These are phyloP conservation scores for Dinothrombium tinctorium DNA, from an alignment of 1,140 invertebrate genomes.

Conservation along the genomic window DNA sequence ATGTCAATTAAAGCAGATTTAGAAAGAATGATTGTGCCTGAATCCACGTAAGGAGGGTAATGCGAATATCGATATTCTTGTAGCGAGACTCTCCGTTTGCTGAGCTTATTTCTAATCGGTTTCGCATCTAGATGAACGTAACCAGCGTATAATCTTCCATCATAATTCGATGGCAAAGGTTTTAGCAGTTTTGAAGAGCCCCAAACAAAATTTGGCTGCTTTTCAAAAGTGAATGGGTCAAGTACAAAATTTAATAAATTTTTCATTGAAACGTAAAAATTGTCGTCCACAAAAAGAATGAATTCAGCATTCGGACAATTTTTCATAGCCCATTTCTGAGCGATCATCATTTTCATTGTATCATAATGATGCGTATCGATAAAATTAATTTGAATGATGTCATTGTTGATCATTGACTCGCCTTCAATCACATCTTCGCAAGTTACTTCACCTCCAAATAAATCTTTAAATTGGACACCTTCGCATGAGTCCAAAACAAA, in stretches of 20 bases:
- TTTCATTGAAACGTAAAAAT: constrained; percentile 68
- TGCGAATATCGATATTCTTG: constrained; percentile 59
- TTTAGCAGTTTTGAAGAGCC: background rate
- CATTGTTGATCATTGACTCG: constrained; percentile 39
- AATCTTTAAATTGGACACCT: no score
- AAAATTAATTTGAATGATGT: constrained; percentile 61
- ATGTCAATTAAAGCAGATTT: constrained; percentile 24
- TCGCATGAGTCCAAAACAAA: no score
- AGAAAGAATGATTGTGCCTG: constrained; percentile 57
- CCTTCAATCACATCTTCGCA: constrained; percentile 23
- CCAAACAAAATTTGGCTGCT: background rate
- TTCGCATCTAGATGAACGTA: constrained; percentile 38
- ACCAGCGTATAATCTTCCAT: constrained; percentile 41
- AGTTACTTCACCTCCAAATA: no score
- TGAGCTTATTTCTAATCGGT: no score
- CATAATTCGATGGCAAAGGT: constrained; percentile 15
- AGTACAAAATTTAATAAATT: constrained; percentile 52
- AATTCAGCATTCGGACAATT: constrained; percentile 48
- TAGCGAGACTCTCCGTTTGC: constrained; percentile 61
- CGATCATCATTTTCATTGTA: constrained; percentile 77
- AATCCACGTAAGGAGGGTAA: constrained; percentile 77
- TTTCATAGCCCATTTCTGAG: constrained; percentile 50
- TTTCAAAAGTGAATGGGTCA: constrained; percentile 26
- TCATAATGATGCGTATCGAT: constrained; percentile 67
- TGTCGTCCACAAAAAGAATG: constrained; percentile 72